Base-by-base conservation (phyloP, 2,797 vertebrate species). In the Falco novaeseelandiae region DNA sequence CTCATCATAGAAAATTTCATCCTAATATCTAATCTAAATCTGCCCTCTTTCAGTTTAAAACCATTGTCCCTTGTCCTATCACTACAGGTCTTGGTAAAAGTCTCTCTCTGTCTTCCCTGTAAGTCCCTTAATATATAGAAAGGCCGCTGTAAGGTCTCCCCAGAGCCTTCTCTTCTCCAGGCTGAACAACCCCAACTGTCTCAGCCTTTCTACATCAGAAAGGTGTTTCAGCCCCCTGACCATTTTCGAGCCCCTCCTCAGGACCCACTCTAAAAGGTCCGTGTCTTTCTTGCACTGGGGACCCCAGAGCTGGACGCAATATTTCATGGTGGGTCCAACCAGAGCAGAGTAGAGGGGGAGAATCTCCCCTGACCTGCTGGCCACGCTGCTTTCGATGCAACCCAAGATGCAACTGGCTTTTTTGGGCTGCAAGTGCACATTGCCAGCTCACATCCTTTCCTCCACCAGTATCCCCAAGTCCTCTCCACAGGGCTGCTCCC, bases 241-340 rank as follows among this genome's bases (percentile, higher is more conserved):
- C 40, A 34, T 44, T 8, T 73, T 22, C 4, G 2, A 42, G 48
- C 23, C 30, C 44, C 19, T 52, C 40, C 51, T 46, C 51, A 20
- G 51, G 32, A 44, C 32, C 6, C 1, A 0, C 7, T 44, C 25
- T 6, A 54, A 19, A 8, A 52, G 19, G 4, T 42, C 23, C 10
- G 2, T n/a, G 25, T 29, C 36, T 5, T 8, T 52, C 48, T 17
- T 63, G 5, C 12, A 8, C 36, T 78, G 48, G 7, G 36, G 58
- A 8, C 30, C 5, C 23, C 58, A 48, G 26, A 36, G 55, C 26
- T 30, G 72, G 14, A 23, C 0, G 12, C 73, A 77, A 27, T 7
- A n/a, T 30, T 42, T 1, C 36, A 63, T 13, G 36, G 21, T 14
- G 18, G 14, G 14, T 63, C 58, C 40, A 29, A 62, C 6, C 3